Evolutionary conservation across 1,140 invertebrate species (phyloP).

Genomic region (Halictus rubicundus): DNA sequence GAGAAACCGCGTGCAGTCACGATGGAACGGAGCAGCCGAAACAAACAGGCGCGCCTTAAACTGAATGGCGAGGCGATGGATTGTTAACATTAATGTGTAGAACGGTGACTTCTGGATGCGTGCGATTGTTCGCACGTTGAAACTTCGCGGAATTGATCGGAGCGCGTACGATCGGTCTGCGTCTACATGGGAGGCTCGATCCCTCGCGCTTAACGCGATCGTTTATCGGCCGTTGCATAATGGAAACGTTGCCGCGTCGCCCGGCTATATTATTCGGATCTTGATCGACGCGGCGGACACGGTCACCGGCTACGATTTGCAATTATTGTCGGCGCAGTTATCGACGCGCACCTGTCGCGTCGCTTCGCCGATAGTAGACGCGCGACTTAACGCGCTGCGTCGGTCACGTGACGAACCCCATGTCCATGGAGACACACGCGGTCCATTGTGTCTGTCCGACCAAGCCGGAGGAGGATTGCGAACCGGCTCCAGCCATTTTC

Average conservation of each 20-base stretch:
- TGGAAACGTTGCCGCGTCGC: slow-evolving; percentile 67
- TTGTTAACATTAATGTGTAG: background rate
- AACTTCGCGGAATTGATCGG: background rate
- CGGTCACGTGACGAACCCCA: slow-evolving; percentile 62
- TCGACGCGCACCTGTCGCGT: slow-evolving; percentile 73
- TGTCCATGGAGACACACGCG: background rate
- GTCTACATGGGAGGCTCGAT: slow-evolving; percentile 6
- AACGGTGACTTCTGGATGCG: too few species aligned
- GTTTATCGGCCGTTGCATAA: slow-evolving; percentile 69
- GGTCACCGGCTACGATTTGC: slow-evolving; percentile 73
- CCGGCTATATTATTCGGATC: slow-evolving; percentile 71
- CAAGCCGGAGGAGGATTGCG: too few species aligned
- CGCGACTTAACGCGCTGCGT: slow-evolving; percentile 68
- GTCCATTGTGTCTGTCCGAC: too few species aligned
- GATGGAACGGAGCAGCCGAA: too few species aligned
- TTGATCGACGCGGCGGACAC: slow-evolving; percentile 65
- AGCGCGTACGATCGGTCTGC: background rate
- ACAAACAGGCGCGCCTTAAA: too few species aligned
- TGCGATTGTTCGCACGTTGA: too few species aligned
- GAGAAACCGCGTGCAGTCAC: too few species aligned
- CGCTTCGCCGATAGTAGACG: slow-evolving; percentile 70
- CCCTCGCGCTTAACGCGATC: slow-evolving; percentile 49
- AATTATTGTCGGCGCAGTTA: slow-evolving; percentile 75
- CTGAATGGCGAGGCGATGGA: too few species aligned
- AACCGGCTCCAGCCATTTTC: background rate